Base-by-base conservation (phyloP, 2,888 invertebrate genomes). In the Leptinotarsa peninsularis region DNA sequence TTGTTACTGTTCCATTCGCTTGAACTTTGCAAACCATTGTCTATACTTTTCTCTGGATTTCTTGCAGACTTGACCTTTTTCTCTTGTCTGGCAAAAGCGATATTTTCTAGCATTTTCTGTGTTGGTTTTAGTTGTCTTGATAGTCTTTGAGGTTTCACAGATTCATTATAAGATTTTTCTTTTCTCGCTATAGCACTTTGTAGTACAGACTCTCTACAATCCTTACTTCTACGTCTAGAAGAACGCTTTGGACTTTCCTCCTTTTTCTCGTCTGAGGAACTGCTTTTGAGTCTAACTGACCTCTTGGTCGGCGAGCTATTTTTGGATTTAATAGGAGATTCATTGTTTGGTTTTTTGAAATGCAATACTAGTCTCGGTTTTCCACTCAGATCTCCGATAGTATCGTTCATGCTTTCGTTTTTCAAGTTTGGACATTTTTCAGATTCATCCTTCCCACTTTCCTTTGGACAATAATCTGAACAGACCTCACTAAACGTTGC, bases 131-230 rank as follows among this genome's bases (percentile, higher is more conserved):
- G 91, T 72, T 92, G 90, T 4, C 93, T 89, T 72, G 90, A 89
- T 23, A 90, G 86, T 71, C 91, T 87, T 82, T 91, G 87, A 2
- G 88, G 87, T 79, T 89, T 87, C 63, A 80, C 83, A 4, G 89
- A 84, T 81, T 91, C 90, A 81, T 91, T 91, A 82, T 92, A 93
- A 0, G 92, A 92, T 81, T 93, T 94, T 85, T 94, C 93, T 84
- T 94, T 94, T 17, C 93, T 89, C 1, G 93, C 93, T 82, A 94
- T 94, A 14, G 94, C 93, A 86, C 91, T 92, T 78, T 93, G 93
- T 27, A 94, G 86, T 49, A 93, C 91, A 68, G 93, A 93, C 78
- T 92, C 91, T 18, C 87, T 88, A 63, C 88, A 90, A 81, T 93
- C 93, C 83, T 92, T 93, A 80, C 92, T 92, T 67, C 92, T 89